These are phyloP conservation scores for Columba janthina DNA, from an alignment of 2,113 vertebrate species.

Conservation along the genomic window DNA sequence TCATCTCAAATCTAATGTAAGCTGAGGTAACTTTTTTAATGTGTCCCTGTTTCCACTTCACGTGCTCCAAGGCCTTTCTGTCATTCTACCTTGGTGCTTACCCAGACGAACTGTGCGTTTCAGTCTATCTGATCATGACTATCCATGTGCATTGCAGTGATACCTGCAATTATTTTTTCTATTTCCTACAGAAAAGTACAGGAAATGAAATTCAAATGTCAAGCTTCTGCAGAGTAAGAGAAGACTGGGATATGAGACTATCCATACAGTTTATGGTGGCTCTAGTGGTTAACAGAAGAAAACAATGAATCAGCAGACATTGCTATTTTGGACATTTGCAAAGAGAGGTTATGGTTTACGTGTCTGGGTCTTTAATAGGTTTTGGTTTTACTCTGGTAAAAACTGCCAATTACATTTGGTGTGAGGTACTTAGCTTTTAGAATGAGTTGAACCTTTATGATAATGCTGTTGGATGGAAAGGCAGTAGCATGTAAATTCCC, in stretches of 20 bases:
- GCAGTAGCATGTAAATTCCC: neutral
- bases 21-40: neutral
- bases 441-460: neutral
- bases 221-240: neutral
- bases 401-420: neutral
- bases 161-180: constrained; percentile 1
- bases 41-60: neutral
- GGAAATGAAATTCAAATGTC: neutral
- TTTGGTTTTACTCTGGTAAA: neutral
- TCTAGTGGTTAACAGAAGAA: neutral
- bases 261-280: neutral
- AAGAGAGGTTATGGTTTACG: neutral
- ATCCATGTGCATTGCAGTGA: neutral
- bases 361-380: neutral
- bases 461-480: neutral
- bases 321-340: neutral
- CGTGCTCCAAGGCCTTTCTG: neutral
- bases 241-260: neutral
- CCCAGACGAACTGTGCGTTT: neutral
- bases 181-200: neutral
- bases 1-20: neutral
- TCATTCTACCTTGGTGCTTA: neutral
- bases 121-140: neutral
- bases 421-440: neutral
- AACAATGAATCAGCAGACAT: neutral